Evolutionary conservation across 2,113 vertebrate species (phyloP), one percentile per base, ranked within the genome.

Genomic region (Petroica traversi): DNA sequence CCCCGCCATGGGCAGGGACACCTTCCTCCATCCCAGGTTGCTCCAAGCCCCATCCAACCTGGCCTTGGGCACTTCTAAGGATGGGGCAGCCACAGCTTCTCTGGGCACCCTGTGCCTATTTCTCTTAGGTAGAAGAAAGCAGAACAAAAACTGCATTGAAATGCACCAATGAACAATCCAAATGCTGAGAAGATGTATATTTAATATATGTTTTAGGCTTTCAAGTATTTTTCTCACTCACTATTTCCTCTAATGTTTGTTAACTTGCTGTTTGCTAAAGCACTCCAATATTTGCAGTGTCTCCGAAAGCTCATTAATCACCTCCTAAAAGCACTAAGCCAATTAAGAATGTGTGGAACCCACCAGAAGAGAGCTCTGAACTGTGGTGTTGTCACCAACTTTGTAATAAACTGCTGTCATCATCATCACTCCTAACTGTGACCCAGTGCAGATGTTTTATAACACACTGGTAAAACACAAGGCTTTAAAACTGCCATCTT

Each of bases 241-340:
- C 29, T 78, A 25, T 54, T 78, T 67, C 46, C 55, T 33, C 33
- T n/a, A 34, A 73, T 33, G 40, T 54, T 86, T 11, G 5, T 73
- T 80, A 80, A 73, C 63, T 69, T 76, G 48, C 24, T 88, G 12
- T 55, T 86, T 12, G 2, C 52, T 88, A 52, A 83, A 73, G 72
- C 36, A 8, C 28, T 80, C 16, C 52, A 84, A 4, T 62, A 91
- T 84, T 81, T 89, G 76, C 72, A 67, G 28, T 49, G 38, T 71
- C 48, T 91, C 68, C 71, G 55, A 87, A 92, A 78, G 26, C 64
- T 77, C 89, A 89, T 81, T 94, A 95, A 87, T 95, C 43, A 67
- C 46, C 87, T 85, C 40, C 68, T 89, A 52, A 84, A 75, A 81
- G 24, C 43, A 48, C 14, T 3, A 7, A 19, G 9, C 45, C 77